phyloP scores from a whole-genome alignment of 2,797 vertebrate species.

The Thamnophis elegans region DNA sequence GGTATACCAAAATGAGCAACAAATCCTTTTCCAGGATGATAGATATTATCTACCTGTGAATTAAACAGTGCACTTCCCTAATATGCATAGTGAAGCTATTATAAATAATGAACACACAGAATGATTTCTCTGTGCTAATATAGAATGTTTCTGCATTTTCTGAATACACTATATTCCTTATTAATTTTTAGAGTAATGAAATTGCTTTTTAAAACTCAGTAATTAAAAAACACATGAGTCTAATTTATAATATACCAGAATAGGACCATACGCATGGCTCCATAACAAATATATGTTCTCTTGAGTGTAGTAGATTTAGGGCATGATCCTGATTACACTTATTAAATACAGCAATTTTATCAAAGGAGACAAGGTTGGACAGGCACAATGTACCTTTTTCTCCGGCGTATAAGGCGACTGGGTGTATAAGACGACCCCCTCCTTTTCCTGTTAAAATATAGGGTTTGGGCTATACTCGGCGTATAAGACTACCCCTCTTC shows the following conservation, averaged over 20 bases:
- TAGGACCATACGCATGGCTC: background rate
- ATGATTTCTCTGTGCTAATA: background rate
- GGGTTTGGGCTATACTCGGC: too few relatives aligned
- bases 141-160: background rate
- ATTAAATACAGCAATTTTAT: background rate
- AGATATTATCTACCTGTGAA: background rate
- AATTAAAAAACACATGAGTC: background rate
- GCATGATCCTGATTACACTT: background rate
- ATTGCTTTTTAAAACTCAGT: background rate
- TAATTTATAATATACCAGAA: background rate
- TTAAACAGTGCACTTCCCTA: background rate
- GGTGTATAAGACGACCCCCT: too few relatives aligned
- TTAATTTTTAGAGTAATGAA: background rate
- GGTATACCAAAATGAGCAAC: background rate
- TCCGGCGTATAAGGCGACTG: too few relatives aligned
- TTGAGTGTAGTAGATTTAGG: background rate
- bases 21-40: background rate
- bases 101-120: background rate
- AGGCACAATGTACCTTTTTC: background rate
- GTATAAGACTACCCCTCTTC: too few relatives aligned
- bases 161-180: background rate
- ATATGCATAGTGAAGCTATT: background rate
- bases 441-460: too few relatives aligned
- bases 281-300: background rate
- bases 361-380: background rate